These are phyloP conservation scores for Margarornis squamiger DNA, from an alignment of 2,797 vertebrate genomes.

Conservation along the genomic window DNA sequence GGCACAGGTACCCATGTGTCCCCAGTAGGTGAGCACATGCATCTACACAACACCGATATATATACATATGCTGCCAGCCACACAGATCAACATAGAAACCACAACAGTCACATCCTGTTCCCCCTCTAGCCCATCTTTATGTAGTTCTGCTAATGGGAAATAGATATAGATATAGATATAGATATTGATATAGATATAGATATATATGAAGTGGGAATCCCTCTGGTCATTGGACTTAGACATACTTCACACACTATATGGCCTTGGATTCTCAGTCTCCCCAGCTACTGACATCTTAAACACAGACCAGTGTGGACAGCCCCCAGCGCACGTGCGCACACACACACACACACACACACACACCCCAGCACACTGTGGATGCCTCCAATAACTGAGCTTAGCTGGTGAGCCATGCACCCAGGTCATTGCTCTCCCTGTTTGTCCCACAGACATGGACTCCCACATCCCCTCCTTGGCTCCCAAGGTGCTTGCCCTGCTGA, in stretches of 20 bases:
- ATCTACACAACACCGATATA: background rate
- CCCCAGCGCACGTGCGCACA: too few species aligned
- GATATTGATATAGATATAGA: fast-evolving
- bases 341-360: too few species aligned
- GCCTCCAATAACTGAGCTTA: background rate
- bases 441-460: fast-evolving
- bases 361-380: background rate
- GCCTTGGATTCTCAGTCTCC: background rate
- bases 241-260: background rate
- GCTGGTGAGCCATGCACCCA: background rate
- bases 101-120: background rate
- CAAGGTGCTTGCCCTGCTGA: background rate
- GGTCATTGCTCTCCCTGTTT: background rate
- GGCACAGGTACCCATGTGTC: background rate
- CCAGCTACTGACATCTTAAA: background rate
- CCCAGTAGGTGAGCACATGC: background rate
- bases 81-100: background rate
- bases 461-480: background rate
- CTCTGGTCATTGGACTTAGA: background rate
- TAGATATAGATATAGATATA: fast-evolving
- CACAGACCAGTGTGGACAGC: too few species aligned
- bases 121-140: background rate
- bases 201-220: too few species aligned
- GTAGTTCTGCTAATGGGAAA: background rate
- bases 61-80: background rate